Evolutionary conservation across 2,113 vertebrate species (phyloP).

Genomic region (Papio anubis): DNA sequence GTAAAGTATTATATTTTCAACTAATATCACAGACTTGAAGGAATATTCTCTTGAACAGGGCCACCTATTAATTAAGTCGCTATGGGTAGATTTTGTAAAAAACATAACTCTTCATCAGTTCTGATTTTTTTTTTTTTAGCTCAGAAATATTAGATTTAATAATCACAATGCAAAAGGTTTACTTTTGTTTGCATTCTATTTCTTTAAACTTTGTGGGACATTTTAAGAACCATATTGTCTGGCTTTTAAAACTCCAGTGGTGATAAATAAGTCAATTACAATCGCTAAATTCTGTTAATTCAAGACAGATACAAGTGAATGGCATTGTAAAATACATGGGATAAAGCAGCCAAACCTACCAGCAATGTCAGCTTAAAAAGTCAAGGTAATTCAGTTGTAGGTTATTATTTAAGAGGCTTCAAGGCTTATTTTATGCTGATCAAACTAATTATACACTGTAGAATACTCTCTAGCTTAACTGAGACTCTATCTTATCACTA

Average conservation of each 20-base stretch:
- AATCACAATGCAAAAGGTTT: neutral
- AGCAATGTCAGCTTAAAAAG: neutral
- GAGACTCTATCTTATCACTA: neutral
- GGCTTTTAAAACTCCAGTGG: neutral
- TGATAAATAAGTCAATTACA: neutral
- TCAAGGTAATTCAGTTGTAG: constrained; percentile 25
- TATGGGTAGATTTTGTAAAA: neutral
- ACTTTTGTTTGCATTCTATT: constrained; percentile 11
- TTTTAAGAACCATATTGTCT: constrained; percentile 5
- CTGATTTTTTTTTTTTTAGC: neutral
- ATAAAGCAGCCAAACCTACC: neutral
- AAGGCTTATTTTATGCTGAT: constrained; percentile 55
- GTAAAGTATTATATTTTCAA: neutral
- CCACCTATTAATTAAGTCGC: neutral
- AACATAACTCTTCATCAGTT: neutral
- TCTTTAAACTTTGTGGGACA: neutral
- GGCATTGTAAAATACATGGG: neutral
- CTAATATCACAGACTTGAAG: neutral
- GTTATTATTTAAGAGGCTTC: constrained; percentile 52
- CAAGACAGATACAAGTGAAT: neutral
- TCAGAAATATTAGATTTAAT: neutral
- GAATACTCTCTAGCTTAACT: constrained; percentile 46
- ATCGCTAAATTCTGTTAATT: constrained; percentile 17
- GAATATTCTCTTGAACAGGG: neutral
- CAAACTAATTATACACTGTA: constrained; percentile 61